A percentile compares a stretch with the other conserved stretches of the same genome.
Conservation (phyloP, 1,140 invertebrate genomes). For the Dysdera silvatica region DNA sequence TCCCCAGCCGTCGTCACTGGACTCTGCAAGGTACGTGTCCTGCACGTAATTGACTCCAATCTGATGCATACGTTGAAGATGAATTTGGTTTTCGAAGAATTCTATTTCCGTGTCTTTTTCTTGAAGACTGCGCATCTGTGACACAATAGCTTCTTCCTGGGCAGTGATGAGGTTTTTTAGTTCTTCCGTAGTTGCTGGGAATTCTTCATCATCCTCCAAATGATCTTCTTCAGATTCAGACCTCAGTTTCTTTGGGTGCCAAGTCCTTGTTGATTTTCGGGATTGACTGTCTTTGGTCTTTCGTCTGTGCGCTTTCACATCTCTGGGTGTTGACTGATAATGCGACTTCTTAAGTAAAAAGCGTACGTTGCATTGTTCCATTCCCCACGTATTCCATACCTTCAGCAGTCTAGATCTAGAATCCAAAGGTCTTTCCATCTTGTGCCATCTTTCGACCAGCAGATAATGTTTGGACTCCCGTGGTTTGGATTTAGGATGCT, state of each 20-base stretch:
- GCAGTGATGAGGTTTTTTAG: constrained; percentile 65
- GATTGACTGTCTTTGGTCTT: neutral
- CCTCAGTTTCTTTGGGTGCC: constrained; percentile 25
- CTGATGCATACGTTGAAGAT: constrained; percentile 58
- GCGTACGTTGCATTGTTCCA: constrained; percentile 58
- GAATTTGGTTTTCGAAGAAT: constrained; percentile 64
- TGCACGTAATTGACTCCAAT: constrained; percentile 72
- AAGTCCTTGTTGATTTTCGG: constrained; percentile 16
- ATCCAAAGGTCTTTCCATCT: constrained; percentile 61
- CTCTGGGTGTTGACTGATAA: constrained; percentile 28
- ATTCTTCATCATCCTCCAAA: constrained; percentile 16
- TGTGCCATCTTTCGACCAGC: constrained; percentile 51
- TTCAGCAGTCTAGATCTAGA: constrained; percentile 59
- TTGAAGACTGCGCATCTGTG: constrained; percentile 55
- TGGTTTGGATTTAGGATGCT: constrained; percentile 5
- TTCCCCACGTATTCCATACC: constrained; percentile 65
- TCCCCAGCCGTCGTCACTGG: constrained; percentile 7
- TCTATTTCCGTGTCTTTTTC: constrained; percentile 70
- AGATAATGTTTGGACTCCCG: constrained; percentile 46
- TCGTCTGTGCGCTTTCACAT: constrained; percentile 22
- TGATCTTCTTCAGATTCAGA: constrained; percentile 19
- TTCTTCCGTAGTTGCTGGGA: constrained; percentile 46
- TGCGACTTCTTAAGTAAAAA: constrained; percentile 44
- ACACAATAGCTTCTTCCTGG: constrained; percentile 71
- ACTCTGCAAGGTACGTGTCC: constrained; percentile 60